Conservation (phyloP, 2,113 vertebrate genomes). For the Cyphomyrus discorhynchus region DNA sequence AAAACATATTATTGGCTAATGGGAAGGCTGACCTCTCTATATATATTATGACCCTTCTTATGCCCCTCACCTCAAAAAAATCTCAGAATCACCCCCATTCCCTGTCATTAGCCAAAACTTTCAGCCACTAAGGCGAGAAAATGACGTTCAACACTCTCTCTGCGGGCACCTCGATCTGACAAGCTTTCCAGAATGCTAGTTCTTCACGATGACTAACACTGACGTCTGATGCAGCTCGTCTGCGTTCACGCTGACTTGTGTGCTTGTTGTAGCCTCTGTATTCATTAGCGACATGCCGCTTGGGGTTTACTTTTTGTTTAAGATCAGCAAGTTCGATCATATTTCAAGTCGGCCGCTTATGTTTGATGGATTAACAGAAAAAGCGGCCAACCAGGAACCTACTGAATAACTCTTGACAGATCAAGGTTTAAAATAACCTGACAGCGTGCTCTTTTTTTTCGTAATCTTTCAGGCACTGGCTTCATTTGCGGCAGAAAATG, state of each 20-base stretch:
- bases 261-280: not conserved
- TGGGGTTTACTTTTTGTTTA: not conserved
- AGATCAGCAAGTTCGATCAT: not conserved
- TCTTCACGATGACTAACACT: not conserved
- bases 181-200: not conserved
- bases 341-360: not conserved
- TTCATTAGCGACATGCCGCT: not conserved
- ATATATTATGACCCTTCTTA: not conserved
- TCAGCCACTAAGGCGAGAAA: not conserved
- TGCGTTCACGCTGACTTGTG: not conserved
- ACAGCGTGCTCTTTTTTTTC: slow-evolving; percentile 30
- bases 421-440: slow-evolving; percentile 25
- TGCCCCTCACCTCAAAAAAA: not conserved
- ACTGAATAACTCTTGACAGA: slow-evolving; percentile 33
- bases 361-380: not conserved
- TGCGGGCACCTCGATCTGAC: not conserved
- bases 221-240: not conserved
- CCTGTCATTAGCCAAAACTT: not conserved
- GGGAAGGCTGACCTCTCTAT: not conserved
- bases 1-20: not conserved
- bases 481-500: slow-evolving; percentile 41
- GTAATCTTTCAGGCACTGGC: not conserved
- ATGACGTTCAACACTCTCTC: not conserved
- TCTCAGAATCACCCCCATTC: not conserved
- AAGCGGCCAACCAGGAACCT: slow-evolving; percentile 8